phyloP scores from a whole-genome alignment of 2,888 invertebrate genomes.

The Baccha elongata region DNA sequence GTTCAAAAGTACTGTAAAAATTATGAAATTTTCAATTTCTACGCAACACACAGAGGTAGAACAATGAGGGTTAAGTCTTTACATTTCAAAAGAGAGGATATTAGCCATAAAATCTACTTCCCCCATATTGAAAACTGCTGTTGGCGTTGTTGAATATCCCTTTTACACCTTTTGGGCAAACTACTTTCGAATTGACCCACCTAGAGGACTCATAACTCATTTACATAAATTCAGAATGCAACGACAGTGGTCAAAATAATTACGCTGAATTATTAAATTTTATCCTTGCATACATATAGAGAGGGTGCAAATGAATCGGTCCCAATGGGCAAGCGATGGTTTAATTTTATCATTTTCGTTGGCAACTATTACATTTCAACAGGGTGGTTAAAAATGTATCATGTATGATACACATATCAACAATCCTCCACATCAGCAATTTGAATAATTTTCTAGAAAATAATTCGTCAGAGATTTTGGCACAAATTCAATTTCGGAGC shows the following conservation, averaged over 20 bases:
- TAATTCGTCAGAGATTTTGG: no score
- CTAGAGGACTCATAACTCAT: conserved; percentile 69
- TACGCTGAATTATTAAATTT: conserved; percentile 70
- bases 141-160: conserved; percentile 28
- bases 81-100: conserved; percentile 29
- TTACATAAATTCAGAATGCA: conserved; percentile 54
- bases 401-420: no score
- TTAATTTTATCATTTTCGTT: conserved; percentile 34
- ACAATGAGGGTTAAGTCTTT: not conserved
- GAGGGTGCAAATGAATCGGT: conserved; percentile 48
- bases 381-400: no score
- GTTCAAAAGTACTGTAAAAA: conserved; percentile 34
- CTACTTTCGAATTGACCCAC: not conserved
- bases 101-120: conserved; percentile 29
- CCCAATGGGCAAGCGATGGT: conserved; percentile 34
- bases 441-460: no score
- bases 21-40: conserved; percentile 36
- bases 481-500: no score
- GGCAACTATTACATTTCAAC: no score
- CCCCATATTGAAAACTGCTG: not conserved
- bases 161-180: not conserved
- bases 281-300: conserved; percentile 61
- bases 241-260: conserved; percentile 63
- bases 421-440: no score
- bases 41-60: not conserved